phyloP scores from a whole-genome alignment of 2,888 invertebrate genomes.

The Nebria salina region DNA sequence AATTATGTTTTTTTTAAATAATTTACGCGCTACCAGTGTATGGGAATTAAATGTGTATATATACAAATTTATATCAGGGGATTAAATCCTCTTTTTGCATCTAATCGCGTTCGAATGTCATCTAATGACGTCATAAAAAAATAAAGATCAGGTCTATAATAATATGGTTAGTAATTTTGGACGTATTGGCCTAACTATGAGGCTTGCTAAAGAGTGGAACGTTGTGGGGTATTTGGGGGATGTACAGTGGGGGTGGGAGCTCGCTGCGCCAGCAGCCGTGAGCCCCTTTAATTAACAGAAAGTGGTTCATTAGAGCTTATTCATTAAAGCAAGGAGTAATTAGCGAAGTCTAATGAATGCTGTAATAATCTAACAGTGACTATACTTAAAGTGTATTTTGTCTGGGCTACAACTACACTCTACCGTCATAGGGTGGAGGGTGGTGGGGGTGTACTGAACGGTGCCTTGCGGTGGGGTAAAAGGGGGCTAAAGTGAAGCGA shows the following conservation, averaged over 20 bases:
- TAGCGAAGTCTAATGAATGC: conserved; percentile 88
- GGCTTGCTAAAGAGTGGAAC: neutral
- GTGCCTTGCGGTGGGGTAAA: neutral
- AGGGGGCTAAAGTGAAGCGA: neutral
- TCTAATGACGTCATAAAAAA: too few species aligned
- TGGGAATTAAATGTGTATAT: neutral
- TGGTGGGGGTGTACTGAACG: conserved; percentile 33
- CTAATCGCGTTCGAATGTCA: too few species aligned
- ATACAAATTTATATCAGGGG: too few species aligned
- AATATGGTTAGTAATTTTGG: too few species aligned
- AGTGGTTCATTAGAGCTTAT: conserved; percentile 92
- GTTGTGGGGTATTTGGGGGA: neutral
- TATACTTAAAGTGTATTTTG: conserved; percentile 50
- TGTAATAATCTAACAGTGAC: conserved; percentile 76
- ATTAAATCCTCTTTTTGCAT: too few species aligned
- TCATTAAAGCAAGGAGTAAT: conserved; percentile 91
- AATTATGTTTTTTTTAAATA: conserved; percentile 44
- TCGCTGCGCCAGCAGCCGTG: conserved; percentile 61
- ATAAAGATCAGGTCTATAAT: too few species aligned
- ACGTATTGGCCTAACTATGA: neutral
- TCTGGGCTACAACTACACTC: conserved; percentile 19
- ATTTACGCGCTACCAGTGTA: conserved; percentile 20
- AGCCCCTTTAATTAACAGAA: conserved; percentile 88
- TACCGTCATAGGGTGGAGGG: conserved; percentile 12
- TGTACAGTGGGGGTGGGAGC: conserved; percentile 32